Evolutionary conservation across 2,888 invertebrate genomes (phyloP), one percentile per base, ranked within the genome.

Genomic region (Spilarctia lutea): DNA sequence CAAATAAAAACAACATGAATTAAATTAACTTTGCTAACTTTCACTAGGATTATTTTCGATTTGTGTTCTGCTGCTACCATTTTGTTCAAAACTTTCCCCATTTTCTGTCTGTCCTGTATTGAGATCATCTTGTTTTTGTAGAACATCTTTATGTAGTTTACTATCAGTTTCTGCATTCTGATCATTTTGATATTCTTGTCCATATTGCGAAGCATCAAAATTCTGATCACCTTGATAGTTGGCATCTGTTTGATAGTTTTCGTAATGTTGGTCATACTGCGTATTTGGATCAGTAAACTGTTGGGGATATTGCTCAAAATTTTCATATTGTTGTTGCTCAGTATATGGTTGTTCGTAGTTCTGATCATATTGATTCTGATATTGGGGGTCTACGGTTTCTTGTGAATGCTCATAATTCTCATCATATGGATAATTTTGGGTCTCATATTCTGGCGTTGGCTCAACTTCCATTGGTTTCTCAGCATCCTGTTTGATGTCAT

Each of bases 11-110:
- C 79, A 87, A 83, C 75, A 81, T 82, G 85, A 78, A 79, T 75
- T 74, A 84, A 85, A 81, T 56, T 78, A 84, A 88, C 80, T 78
- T 86, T 87, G 94, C 91, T 95, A 95, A 92, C 94, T 95, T 87
- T 94, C 90, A 88, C 87, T 91, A 82, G 85, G 83, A 83, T 88
- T 75, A 81, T 89, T 90, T 79, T 91, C 89, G 71, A 87, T 89
- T 81, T 89, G 89, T 83, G 87, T 80, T 83, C 87, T 82, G 81
- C 88, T 84, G 85, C 87, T 87, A 66, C 77, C 87, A 80, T 87
- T 89, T 73, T 75, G 71, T 66, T 79, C 74, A 8, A 73, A 4
- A 39, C 65, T 74, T 48, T 76, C 75, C 63, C 77, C 75, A 69
- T 79, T 84, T 56, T 75, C 52, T 33, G 68, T 72, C 63, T 72